A percentile compares a stretch with the other conserved stretches of the same genome.
These are phyloP conservation scores for Drosophila pruinosa DNA, from an alignment of 1,140 invertebrate genomes.

Conservation along the genomic window DNA sequence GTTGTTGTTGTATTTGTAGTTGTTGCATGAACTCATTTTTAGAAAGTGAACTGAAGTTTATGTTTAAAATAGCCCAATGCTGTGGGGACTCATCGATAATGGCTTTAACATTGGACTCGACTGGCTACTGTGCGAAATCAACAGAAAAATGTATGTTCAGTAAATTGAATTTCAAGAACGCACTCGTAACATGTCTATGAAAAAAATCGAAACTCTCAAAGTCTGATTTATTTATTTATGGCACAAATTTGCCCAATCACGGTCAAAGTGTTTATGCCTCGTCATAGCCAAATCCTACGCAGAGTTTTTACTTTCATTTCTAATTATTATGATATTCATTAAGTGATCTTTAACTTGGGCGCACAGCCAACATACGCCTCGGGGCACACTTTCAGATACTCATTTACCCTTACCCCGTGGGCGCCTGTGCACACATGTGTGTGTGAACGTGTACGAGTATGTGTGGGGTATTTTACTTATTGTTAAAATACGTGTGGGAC, in stretches of 20 bases:
- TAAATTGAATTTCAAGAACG: constrained; percentile 73
- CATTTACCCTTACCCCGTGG: not conserved
- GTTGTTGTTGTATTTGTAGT: constrained; percentile 64
- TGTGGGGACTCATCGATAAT: constrained; percentile 58
- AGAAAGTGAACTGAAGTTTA: constrained; percentile 63
- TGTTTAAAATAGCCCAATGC: constrained; percentile 27
- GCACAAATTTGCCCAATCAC: constrained; percentile 69
- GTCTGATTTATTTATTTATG: constrained; percentile 73
- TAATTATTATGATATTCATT: constrained; percentile 70
- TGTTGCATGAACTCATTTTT: constrained; percentile 77
- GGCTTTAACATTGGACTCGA: constrained; percentile 49
- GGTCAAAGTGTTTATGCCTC: constrained; percentile 55
- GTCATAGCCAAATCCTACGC: constrained; percentile 65
- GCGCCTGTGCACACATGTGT: not conserved
- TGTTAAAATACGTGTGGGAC: not conserved
- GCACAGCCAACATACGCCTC: constrained; percentile 33
- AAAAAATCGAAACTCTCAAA: constrained; percentile 17
- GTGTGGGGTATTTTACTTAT: not conserved
- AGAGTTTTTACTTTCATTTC: constrained; percentile 77
- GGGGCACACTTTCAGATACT: constrained; percentile 27
- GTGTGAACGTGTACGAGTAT: not conserved
- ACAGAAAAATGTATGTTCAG: constrained; percentile 42
- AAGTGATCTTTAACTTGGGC: constrained; percentile 58
- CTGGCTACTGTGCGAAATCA: constrained; percentile 68
- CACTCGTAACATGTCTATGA: constrained; percentile 28